Base-by-base conservation (phyloP, 1,140 invertebrate species). In the Belonocnema kinseyi region DNA sequence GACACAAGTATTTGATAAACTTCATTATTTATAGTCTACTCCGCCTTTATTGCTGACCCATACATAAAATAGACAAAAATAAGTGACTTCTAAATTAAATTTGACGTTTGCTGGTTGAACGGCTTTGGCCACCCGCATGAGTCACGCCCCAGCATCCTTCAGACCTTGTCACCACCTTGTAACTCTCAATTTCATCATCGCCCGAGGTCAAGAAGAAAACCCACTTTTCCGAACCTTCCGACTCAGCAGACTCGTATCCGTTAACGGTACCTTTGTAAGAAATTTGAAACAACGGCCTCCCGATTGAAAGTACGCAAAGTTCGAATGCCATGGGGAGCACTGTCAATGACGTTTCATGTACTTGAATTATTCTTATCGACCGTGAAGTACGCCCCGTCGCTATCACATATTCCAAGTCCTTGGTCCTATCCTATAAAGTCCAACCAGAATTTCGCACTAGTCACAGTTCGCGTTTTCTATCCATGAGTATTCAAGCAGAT, bases 301-400 rank as follows among this genome's bases (percentile, higher is more conserved):
- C 46, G 13, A 19, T 19, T 72, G 21, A 12, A 70, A 50, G 72
- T 72, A 61, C 75, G 75, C 70, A 77, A 76, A 21, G 16, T 14
- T 33, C 51, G 21, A 21, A 40, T 33, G 21, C 33, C 40, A 16
- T 58, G 14, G 72, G 51, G 50, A 76, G 76, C 80, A 87, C 61
- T 84, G 85, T 87, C 85, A 86, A 86, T 85, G 85, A 85, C 83
- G 70, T 26, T 17, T 33, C 2, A 14, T 76, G 86, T 86, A 83
- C 87, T 86, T 87, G 87, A 85, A 84, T 81, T 78, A 66, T 72
- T 75, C 73, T 81, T 79, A 77, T 71, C 81, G 83, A 86, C 80
- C 85, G 77, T 86, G 82, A 85, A 83, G 61, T 80, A 80, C 75
- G 75, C 56, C n/a, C 75, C 77, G 72, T 72, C 71, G 79, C 82